phyloP scores from a whole-genome alignment of 2,113 vertebrate genomes.

The Xenopus borealis region DNA sequence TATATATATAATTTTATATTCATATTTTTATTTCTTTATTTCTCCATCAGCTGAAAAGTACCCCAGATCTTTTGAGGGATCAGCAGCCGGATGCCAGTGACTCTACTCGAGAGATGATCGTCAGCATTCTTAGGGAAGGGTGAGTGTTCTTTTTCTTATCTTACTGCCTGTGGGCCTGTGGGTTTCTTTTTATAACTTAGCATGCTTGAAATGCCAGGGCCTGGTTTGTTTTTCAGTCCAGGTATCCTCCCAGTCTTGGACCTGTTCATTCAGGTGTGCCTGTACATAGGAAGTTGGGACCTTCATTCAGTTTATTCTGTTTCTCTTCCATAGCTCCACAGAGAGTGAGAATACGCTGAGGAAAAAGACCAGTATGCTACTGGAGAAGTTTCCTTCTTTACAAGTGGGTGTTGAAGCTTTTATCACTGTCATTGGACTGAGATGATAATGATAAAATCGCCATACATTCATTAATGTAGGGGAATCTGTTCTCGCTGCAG shows the following conservation, averaged over 20 bases:
- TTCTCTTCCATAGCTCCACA: conserved; percentile 11
- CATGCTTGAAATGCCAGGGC: no score
- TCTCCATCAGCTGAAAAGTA: conserved; percentile 74
- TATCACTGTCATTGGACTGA: no score
- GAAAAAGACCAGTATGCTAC: conserved; percentile 74
- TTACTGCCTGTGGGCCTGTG: no score
- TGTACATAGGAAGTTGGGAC: no score
- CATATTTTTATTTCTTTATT: conserved; percentile 43
- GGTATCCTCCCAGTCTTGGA: no score
- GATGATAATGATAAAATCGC: no score
- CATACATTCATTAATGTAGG: no score
- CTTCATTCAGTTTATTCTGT: neutral
- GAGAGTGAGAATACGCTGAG: conserved; percentile 39
- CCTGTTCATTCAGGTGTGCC: no score
- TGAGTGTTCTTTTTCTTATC: conserved; percentile 52
- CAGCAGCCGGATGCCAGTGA: conserved; percentile 72
- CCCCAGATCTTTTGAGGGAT: conserved; percentile 87
- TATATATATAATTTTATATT: no score
- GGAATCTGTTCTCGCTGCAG: conserved; percentile 37
- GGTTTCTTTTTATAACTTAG: no score
- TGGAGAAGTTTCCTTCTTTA: conserved; percentile 75
- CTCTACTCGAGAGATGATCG: conserved; percentile 72
- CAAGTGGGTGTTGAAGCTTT: conserved; percentile 60
- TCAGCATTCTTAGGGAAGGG: conserved; percentile 81
- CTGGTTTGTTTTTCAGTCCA: no score